These are phyloP conservation scores for Cactoblastis cactorum DNA, from an alignment of 2,888 invertebrate genomes.

Conservation along the genomic window DNA sequence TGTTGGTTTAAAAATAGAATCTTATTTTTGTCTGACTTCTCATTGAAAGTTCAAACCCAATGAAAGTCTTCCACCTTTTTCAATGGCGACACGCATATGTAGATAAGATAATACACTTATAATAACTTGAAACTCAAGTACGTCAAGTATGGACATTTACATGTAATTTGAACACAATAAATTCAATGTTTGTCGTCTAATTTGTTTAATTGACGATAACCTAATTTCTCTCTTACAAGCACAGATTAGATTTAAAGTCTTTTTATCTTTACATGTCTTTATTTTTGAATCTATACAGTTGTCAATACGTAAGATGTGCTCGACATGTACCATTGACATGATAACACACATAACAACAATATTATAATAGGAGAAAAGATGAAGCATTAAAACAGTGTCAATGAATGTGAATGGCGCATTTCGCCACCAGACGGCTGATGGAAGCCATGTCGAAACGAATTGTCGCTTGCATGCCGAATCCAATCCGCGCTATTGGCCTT, in stretches of 20 bases:
- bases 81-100: background rate
- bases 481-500: background rate
- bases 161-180: too few species aligned
- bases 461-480: slow-evolving; percentile 4
- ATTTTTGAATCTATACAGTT: too few species aligned
- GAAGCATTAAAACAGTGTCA: slow-evolving; percentile 1
- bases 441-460: slow-evolving; percentile 4
- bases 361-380: background rate
- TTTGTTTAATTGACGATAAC: too few species aligned
- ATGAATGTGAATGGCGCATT: slow-evolving; percentile 2
- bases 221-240: background rate
- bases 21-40: slow-evolving; percentile 4
- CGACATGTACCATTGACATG: background rate
- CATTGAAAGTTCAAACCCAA: slow-evolving; percentile 10
- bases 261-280: too few species aligned
- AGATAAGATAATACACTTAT: too few species aligned
- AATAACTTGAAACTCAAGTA: background rate
- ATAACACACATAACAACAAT: background rate
- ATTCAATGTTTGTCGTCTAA: too few species aligned
- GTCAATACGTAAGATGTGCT: background rate
- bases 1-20: slow-evolving; percentile 2
- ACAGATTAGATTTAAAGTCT: too few species aligned
- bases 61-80: background rate
- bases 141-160: slow-evolving; percentile 3
- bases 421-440: background rate